These are phyloP conservation scores for Anoplophora glabripennis DNA, from an alignment of 1,140 invertebrate species.

Conservation along the genomic window DNA sequence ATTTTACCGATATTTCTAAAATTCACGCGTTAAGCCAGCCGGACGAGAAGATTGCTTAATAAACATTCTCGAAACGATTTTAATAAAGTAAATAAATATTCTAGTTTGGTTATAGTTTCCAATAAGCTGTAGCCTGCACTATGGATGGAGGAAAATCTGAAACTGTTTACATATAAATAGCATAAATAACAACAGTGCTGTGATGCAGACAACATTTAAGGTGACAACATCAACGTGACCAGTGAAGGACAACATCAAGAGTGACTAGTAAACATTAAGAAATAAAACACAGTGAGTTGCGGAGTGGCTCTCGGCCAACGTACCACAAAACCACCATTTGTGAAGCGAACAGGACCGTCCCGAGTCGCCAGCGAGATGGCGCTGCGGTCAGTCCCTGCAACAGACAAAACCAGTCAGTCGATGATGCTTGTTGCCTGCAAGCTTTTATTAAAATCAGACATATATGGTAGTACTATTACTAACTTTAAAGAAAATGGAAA, in stretches of 20 bases:
- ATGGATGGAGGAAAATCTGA: no score
- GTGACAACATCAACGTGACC: constrained; percentile 40
- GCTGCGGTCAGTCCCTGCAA: constrained; percentile 50
- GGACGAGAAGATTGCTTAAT: no score
- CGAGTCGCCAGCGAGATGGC: constrained; percentile 46
- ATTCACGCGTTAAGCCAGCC: no score
- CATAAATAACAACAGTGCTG: constrained; percentile 21
- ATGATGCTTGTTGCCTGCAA: constrained; percentile 10
- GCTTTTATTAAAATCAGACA: no score
- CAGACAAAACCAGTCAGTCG: constrained; percentile 36
- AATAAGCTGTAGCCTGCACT: no score
- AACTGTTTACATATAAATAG: no score
- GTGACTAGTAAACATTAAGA: constrained; percentile 18
- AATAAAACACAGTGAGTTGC: constrained; percentile 34
- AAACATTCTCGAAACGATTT: no score
- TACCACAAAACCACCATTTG: constrained; percentile 49
- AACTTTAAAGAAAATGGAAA: no score
- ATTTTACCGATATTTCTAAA: no score
- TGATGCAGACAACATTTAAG: constrained; percentile 39
- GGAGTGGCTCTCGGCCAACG: constrained; percentile 40
- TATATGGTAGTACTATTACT: no score
- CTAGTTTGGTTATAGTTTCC: no score
- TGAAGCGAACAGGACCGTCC: constrained; percentile 44
- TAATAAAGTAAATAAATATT: no score
- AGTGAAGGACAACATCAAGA: constrained; percentile 30